Evolutionary conservation across 2,113 vertebrate genomes (phyloP).

Genomic region (Colinus virginianus): DNA sequence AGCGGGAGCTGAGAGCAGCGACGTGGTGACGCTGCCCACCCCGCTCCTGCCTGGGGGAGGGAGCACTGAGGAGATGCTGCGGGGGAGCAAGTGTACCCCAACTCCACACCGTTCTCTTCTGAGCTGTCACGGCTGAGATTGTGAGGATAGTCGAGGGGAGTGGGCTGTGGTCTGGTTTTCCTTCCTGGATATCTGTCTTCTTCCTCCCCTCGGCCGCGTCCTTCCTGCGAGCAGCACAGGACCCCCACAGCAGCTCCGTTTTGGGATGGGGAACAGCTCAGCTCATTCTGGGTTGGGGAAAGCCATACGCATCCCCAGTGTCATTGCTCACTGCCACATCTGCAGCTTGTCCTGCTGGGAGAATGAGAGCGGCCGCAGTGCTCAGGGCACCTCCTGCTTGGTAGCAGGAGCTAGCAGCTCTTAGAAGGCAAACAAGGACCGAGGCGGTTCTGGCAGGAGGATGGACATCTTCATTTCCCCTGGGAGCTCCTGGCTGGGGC

Average conservation of each 20-base stretch:
- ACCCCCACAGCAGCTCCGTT: background rate
- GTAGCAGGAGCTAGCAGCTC: background rate
- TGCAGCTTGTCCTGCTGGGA: background rate
- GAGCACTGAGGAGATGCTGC: background rate
- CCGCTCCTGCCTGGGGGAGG: background rate
- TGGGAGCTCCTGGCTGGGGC: background rate
- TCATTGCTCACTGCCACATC: background rate
- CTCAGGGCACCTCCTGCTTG: background rate
- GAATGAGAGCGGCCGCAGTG: fast-evolving
- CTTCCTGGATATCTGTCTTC: fast-evolving
- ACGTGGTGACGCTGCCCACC: background rate
- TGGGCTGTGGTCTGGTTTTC: background rate
- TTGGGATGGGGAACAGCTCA: background rate
- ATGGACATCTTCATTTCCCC: fast-evolving
- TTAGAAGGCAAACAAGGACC: background rate
- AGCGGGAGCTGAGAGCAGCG: fast-evolving
- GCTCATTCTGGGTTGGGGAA: fast-evolving
- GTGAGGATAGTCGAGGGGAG: fast-evolving
- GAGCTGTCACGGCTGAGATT: background rate
- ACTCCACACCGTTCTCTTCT: fast-evolving
- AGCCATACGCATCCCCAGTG: background rate
- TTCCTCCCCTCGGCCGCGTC: background rate
- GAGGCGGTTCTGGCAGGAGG: background rate
- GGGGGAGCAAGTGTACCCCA: background rate
- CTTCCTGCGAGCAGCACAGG: background rate